Evolutionary conservation across 2,888 invertebrate species (phyloP), one percentile per base, ranked within the genome.

Genomic region (Caradrina kadenii): DNA sequence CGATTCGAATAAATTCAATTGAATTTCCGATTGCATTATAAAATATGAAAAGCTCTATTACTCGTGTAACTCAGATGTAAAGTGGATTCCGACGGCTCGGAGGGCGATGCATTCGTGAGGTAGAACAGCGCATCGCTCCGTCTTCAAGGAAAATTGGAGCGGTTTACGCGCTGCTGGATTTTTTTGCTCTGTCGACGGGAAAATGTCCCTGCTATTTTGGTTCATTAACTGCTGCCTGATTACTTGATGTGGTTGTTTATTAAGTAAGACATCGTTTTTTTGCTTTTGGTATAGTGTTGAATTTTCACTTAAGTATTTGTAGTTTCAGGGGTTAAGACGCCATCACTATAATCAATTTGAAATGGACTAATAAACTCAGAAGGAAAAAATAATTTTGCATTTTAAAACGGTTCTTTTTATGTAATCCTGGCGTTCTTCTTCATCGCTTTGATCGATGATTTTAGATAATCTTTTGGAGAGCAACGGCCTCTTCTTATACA

Each of bases 11-110:
- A n/a, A n/a, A n/a, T n/a, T n/a, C n/a, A n/a, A n/a, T 78, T 68
- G 67, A 78, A 74, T 72, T 74, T 64, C 74, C 45, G 22, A 78
- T 67, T 26, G 67, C 58, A 65, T 81, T 81, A 72, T 78, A 67
- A 74, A 81, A 67, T 74, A 83, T 81, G 62, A 73, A 82, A 71
- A 69, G 67, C 56, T 54, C 63, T 68, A 67, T 73, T 63, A 55
- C 58, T 61, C 69, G 67, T 78, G 61, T 22, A 63, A 61, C 59
- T 49, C 61, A 17, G 61, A 64, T 49, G 62, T 79, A 63, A 72
- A 78, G 61, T 63, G 82, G 74, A 82, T 74, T 79, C 64, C 59
- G 55, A 78, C 66, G 35, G 48, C 19, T 53, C 53, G 53, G 11
- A 11, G 39, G 13, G 50, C 15, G 15, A 19, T 26, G 50, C 22